Percentiles rank a stretch among this genome's conserved stretches.
These are phyloP conservation scores for Calycopis cecrops DNA, from an alignment of 1,140 invertebrate genomes.

Conservation along the genomic window DNA sequence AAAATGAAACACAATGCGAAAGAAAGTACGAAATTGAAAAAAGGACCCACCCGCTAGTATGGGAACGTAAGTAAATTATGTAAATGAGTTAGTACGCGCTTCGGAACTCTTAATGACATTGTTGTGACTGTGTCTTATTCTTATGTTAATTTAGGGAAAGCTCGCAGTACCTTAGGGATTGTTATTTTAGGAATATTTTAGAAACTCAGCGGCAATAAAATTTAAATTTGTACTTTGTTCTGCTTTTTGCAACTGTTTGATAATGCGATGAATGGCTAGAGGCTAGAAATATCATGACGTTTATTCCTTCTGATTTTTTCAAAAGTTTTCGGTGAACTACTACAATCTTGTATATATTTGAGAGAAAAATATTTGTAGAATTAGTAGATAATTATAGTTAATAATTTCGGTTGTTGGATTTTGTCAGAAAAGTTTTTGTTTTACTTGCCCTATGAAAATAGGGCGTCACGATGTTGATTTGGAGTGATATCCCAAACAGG, in stretches of 20 bases:
- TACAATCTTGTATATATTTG: too few species aligned
- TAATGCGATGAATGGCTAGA: background rate
- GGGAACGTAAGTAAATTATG: slow-evolving; percentile 1
- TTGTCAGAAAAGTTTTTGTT: too few species aligned
- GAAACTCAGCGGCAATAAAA: background rate
- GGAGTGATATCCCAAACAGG: too few species aligned
- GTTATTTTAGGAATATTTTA: background rate
- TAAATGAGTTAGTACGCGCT: slow-evolving; percentile 11
- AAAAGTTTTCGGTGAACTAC: too few species aligned
- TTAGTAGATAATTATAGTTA: too few species aligned
- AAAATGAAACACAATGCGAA: background rate
- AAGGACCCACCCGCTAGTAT: slow-evolving; percentile 4
- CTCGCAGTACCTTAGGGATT: slow-evolving; percentile 11
- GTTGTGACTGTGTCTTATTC: slow-evolving; percentile 40
- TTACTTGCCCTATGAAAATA: too few species aligned
- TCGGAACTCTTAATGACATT: slow-evolving; percentile 36
- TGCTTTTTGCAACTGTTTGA: background rate
- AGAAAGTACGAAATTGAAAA: slow-evolving; percentile 7
- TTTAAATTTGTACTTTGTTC: too few species aligned
- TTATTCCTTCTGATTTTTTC: too few species aligned
- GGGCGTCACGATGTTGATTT: too few species aligned
- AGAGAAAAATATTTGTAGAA: too few species aligned
- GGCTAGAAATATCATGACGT: too few species aligned
- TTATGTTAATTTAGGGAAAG: slow-evolving; percentile 55
- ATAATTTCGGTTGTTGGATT: too few species aligned